Percentiles rank a stretch among this genome's conserved stretches.
Conservation (phyloP, 2,888 invertebrate genomes). For the Macrosiphum euphorbiae region DNA sequence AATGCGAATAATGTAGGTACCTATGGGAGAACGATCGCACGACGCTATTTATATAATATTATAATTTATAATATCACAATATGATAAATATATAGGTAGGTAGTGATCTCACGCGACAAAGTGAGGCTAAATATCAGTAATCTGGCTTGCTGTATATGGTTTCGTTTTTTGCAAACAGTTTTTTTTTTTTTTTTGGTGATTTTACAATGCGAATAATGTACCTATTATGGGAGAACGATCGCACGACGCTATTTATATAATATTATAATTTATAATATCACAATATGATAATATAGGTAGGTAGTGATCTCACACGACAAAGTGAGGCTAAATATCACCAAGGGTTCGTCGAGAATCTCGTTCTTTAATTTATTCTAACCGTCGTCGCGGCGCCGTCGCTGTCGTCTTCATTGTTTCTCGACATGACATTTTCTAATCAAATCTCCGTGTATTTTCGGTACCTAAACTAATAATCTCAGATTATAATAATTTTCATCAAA, state of each 20-base stretch:
- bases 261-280: no score
- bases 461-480: not conserved
- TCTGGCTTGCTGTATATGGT: no score
- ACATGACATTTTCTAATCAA: not conserved
- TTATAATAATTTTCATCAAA: not conserved
- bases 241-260: not conserved
- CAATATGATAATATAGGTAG: not conserved
- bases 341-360: not conserved
- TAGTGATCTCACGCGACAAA: no score
- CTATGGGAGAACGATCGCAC: not conserved
- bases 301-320: not conserved
- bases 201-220: not conserved
- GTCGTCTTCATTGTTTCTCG: not conserved
- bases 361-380: not conserved
- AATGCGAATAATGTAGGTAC: not conserved
- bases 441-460: not conserved
- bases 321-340: not conserved
- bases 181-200: no score
- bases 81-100: no score
- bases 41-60: not conserved
- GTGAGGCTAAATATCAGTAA: no score
- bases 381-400: not conserved
- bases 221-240: not conserved
- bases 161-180: no score
- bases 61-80: no score